Evolutionary conservation across 2,113 vertebrate species (phyloP), one percentile per base, ranked within the genome.

Genomic region (Acrocephalus kingi): DNA sequence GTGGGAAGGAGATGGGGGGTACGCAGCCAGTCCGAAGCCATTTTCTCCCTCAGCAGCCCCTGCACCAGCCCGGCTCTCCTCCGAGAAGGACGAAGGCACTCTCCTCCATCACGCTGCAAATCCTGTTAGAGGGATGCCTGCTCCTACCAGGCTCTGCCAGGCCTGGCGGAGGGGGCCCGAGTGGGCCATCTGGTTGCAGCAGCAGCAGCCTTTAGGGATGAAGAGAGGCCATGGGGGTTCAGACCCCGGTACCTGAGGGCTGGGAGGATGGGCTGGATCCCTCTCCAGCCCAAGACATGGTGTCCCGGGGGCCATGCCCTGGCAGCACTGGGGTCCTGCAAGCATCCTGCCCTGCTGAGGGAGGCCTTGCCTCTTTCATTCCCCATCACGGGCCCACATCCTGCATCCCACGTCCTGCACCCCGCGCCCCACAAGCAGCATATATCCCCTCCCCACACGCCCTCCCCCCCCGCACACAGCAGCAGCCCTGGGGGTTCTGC

Each of bases 111-210:
- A 83, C 4, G 17, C 91, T 16, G 92, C 90, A 93, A 96, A 95
- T 96, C 94, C 95, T 91, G 89, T 96, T 89, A 96, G 74, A 56
- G 66, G 54, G 91, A 92, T 73, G 94, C 91, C 72, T 76, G 90
- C 94, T 95, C 75, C 75, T 0, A 17, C 74, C 2, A 25, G 79
- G 76, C 13, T 15, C 86, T 89, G 84, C 93, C 93, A 71, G 90
- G 93, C 82, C 87, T 71, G 82, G 15, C 0, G 7, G 90, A 90
- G 81, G 94, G 90, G 85, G 85, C 82, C 87, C 14, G 41, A 54
- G 58, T 85, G 82, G 82, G 79, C 58, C 96, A 93, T 96, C 90
- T 94, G 96, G 3, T 66, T 43, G 54, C 24, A n/a, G 79, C 82
- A 52, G 78, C 85, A 85, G 83, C 45, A 55, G 43, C 52, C 74